Base-by-base conservation (phyloP, 1,140 invertebrate species). In the Sinonovacula constricta region DNA sequence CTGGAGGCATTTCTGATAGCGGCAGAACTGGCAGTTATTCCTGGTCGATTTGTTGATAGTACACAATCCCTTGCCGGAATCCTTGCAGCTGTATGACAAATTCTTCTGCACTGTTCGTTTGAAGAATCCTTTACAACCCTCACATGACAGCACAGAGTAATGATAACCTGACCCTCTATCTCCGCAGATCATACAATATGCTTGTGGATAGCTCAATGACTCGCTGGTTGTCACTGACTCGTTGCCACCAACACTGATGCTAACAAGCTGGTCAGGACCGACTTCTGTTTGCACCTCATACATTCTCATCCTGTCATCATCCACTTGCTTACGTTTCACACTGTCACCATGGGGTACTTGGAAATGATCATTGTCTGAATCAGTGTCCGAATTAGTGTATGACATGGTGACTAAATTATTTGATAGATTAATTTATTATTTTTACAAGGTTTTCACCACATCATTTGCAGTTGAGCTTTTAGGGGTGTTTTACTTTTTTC, bases 1-100 rank as follows among this genome's bases (percentile, higher is more conserved):
- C 89, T 97, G 95, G 80, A 99, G 96, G 92, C 99, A 99, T 91
- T 99, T 99, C 91, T 99, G 98, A 91, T 99, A 99, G 75, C 98
- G 94, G 92, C 98, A 99, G 92, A 97, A 99, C 93, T 99, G 98
- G 93, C 98, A 99, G 56, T 86, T 90, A 75, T 91, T 91, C 53
- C 91, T 51, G 7, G 90, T 90, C 68, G 84, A 87, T 91, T 99
- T 99, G 92, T 99, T 98, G 86, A 99, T 98, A 80, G 97, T 95
- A 90, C 98, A 99, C 83, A 95, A 95, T 85, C 95, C 95, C 80
- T 98, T 96, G 90, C 99, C 98, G 7, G 39, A 45, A 7, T 10
- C 39, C 78, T 98, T 94, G 90, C 98, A 99, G 0, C 96, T 96
- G 90, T 99, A 99, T 24, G 96, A 95, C 70, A 99, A 93, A 91